Evolutionary conservation across 2,797 vertebrate genomes (phyloP).

Genomic region (Falco concolor): DNA sequence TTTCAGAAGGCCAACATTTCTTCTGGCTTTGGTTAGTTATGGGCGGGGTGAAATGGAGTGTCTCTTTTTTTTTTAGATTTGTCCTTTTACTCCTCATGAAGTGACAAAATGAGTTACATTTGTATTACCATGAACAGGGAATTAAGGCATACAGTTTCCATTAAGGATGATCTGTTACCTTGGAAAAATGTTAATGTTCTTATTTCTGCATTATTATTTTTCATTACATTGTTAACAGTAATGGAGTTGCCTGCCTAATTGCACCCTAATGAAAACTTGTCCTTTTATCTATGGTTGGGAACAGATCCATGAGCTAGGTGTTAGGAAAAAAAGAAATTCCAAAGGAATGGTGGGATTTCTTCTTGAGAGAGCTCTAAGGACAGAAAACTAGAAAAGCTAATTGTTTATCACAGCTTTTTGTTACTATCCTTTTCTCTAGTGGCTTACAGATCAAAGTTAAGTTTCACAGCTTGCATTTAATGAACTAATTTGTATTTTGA

Average conservation of each 20-base stretch:
- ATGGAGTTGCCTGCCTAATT: not conserved
- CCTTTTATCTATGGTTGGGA: not conserved
- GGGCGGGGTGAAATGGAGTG: not conserved
- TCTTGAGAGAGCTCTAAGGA: not conserved
- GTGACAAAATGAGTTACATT: not conserved
- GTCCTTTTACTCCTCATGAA: not conserved
- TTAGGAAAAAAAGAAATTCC: not conserved
- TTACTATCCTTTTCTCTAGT: not conserved
- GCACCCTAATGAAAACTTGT: constrained; percentile 25
- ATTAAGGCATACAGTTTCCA: constrained; percentile 6
- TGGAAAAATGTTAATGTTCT: constrained; percentile 28
- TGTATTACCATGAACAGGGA: not conserved
- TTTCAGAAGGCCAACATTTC: not conserved
- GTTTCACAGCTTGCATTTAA: constrained; percentile 21
- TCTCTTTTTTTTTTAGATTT: not conserved
- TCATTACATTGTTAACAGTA: constrained; percentile 16
- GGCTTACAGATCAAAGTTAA: constrained; percentile 22
- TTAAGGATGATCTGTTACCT: constrained; percentile 37
- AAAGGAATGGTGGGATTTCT: not conserved
- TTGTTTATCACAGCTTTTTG: constrained; percentile 9
- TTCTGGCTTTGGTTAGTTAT: not conserved
- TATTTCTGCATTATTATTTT: constrained; percentile 39
- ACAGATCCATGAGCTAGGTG: not conserved
- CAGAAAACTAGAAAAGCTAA: not conserved
- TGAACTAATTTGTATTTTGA: not conserved